Evolutionary conservation across 2,113 vertebrate genomes (phyloP), one percentile per base, ranked within the genome.

Genomic region (Natator depressus): DNA sequence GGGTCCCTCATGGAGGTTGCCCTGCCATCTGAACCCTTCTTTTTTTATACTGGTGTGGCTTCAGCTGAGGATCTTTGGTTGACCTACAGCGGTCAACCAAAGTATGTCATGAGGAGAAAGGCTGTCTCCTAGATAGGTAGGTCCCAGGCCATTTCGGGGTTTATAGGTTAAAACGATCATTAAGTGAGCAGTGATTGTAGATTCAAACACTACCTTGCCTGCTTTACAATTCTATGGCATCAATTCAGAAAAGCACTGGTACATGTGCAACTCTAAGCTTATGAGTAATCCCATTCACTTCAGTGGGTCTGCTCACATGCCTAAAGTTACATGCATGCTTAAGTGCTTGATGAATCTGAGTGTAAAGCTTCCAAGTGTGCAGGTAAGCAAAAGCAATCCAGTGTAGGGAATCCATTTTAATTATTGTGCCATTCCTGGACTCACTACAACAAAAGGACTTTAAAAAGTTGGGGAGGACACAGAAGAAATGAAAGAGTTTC

Each of bases 401-500:
- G 3, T 50, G 13, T 46, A n/a, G 85, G 25, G 42, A 27, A 31
- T 17, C 8, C 17, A 5, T 9, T 2, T 76, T 47, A 47, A 49
- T 72, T 20, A 38, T 5, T 91, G 79, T 89, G 29, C 46, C 84
- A 20, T 31, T 47, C 38, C 42, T 0, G 17, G 2, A n/a, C 51
- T 80, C 10, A 9, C 35, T 16, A 22, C 17, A 54, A 62, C 35
- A 82, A 92, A 86, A 3, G 55, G 51, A 55, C 53, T 10, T 1
- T 0, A 49, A 29, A 10, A 6, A 46, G 49, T 81, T 65, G 46
- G 69, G 20, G 13, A 17, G 13, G n/a, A 55, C 10, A 20, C 16
- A 78, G 10, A n/a, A 69, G 35, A 1, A 11, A 1, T 10, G 0
- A 1, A 2, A 3, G 22, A 0, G 10, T 4, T n/a, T 29, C 82